These are phyloP conservation scores for Leucozona laternaria DNA, from an alignment of 2,888 invertebrate species.

Conservation along the genomic window DNA sequence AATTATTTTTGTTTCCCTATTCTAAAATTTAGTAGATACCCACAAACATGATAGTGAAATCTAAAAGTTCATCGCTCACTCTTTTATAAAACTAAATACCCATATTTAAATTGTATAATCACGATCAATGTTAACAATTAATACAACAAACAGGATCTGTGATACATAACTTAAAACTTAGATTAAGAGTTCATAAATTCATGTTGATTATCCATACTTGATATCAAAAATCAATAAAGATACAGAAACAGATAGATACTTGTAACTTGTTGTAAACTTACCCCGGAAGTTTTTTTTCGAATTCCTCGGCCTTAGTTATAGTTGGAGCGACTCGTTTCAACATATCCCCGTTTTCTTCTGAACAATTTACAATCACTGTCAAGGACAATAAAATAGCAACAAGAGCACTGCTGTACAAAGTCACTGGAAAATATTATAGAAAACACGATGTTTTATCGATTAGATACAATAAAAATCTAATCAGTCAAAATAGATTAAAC, in stretches of 20 bases:
- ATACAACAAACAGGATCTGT: neutral
- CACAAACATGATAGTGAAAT: neutral
- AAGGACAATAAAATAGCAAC: constrained; percentile 35
- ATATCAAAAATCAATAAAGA: neutral
- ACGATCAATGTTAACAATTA: neutral
- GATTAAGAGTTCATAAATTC: constrained; percentile 9
- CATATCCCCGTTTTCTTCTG: constrained; percentile 77
- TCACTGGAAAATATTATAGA: constrained; percentile 53
- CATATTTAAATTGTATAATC: neutral
- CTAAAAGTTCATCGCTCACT: neutral
- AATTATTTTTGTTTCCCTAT: neutral
- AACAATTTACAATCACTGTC: constrained; percentile 30
- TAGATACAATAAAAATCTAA: constrained; percentile 27
- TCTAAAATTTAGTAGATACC: neutral
- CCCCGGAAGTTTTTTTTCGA: constrained; percentile 80
- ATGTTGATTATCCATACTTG: constrained; percentile 11
- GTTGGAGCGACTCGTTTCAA: constrained; percentile 79
- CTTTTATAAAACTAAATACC: neutral
- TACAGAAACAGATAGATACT: neutral
- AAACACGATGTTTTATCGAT: constrained; percentile 36
- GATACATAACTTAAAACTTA: neutral
- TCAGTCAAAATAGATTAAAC: constrained; percentile 48
- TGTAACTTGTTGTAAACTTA: constrained; percentile 77
- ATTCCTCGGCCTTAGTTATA: constrained; percentile 80
- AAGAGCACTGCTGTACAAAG: constrained; percentile 20